Conservation (phyloP, 2,888 invertebrate species). For the Limenitis camilla region DNA sequence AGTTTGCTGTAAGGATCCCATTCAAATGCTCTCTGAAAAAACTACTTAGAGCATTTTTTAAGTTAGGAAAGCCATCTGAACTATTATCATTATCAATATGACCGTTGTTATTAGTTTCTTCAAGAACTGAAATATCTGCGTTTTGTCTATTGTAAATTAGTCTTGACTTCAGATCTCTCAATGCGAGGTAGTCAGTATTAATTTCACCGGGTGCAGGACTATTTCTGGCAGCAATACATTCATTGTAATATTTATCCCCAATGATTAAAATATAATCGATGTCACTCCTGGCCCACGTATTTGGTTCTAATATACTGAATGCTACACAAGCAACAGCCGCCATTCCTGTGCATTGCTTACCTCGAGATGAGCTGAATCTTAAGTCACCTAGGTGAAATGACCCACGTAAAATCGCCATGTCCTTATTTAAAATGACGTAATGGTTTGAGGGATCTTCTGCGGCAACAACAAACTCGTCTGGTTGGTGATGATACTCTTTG, state of each 20-base stretch:
- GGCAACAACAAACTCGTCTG: no score
- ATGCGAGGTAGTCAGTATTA: neutral
- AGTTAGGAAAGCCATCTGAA: constrained; percentile 13
- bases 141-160: constrained; percentile 15
- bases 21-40: constrained; percentile 13
- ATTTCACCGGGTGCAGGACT: neutral
- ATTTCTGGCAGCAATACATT: constrained; percentile 6
- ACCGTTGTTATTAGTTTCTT: constrained; percentile 7
- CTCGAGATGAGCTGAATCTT: constrained; percentile 20
- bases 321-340: constrained; percentile 22
- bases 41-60: constrained; percentile 11
- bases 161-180: neutral
- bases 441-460: neutral
- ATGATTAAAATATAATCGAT: constrained; percentile 14
- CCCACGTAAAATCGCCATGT: constrained; percentile 18
- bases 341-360: constrained; percentile 23
- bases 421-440: constrained; percentile 6
- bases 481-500: no score
- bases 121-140: constrained; percentile 1
- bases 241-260: constrained; percentile 12
- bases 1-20: constrained; percentile 15
- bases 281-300: constrained; percentile 11
- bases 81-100: neutral
- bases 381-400: constrained; percentile 23
- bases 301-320: constrained; percentile 9